Evolutionary conservation across 2,113 vertebrate genomes (phyloP).

Genomic region (Coracopsis vasa): DNA sequence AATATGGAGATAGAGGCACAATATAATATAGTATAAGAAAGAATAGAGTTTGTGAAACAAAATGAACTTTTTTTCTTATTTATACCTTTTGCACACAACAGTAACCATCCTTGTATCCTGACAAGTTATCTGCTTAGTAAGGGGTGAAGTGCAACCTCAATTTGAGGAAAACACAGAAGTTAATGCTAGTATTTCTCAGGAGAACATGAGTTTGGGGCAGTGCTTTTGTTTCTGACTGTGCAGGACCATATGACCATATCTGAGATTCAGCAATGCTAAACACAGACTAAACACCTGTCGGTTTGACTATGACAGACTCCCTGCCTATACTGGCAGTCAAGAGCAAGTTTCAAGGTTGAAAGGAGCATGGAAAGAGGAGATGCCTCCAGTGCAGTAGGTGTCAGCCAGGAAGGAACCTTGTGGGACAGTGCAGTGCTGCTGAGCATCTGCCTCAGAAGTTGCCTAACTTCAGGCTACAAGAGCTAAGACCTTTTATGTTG

Average conservation of each 20-base stretch:
- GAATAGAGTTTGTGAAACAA: background rate
- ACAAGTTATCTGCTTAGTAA: background rate
- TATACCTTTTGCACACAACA: background rate
- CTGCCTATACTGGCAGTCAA: background rate
- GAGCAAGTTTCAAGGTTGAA: background rate
- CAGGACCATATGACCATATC: background rate
- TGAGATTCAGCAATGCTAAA: background rate
- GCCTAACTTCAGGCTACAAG: background rate
- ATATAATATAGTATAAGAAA: background rate
- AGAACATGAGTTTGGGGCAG: background rate
- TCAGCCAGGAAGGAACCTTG: background rate
- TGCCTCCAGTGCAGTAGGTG: rapidly evolving
- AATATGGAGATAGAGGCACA: background rate
- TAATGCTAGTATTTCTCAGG: background rate
- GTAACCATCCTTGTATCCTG: background rate
- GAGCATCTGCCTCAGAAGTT: background rate
- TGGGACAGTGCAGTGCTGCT: background rate
- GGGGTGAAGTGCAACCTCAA: background rate
- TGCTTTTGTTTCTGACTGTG: background rate
- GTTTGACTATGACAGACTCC: background rate
- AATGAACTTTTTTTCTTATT: background rate
- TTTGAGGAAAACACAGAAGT: background rate
- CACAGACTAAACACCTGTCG: background rate
- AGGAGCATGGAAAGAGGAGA: background rate
- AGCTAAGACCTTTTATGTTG: background rate